Base-by-base conservation (phyloP, 2,888 invertebrate genomes). In the Philereme transversata region DNA sequence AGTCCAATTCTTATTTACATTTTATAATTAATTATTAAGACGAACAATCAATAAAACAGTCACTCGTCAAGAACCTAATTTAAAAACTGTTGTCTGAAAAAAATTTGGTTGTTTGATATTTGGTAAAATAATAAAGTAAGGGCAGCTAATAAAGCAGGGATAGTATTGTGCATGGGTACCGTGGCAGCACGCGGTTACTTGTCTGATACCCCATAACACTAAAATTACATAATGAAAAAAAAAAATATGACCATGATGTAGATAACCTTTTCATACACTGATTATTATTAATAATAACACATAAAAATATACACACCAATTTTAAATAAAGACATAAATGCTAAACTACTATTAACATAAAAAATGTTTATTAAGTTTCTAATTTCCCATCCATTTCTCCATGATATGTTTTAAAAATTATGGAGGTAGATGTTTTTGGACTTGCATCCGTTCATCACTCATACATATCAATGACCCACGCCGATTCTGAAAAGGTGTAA, bases 1-100 rank as follows among this genome's bases (percentile, higher is more conserved):
- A n/a, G 63, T 70, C 71, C 66, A 70, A 61, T 55, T 55, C 41
- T 58, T 70, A 68, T 60, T 60, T 50, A 63, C 67, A 69, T 53
- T 62, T 60, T 49, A 43, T 36, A 57, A 47, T 51, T 50, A 45
- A 53, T 47, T 33, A 57, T 5, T 9, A 10, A 38, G 10, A 10
- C 43, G 54, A 53, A 49, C 33, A 22, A 49, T 53, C 53, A 36
- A 46, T 9, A 47, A 47, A 47, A 3, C 11, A 0, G 7, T 11
- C 9, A 4, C 7, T 46, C 5, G 10, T 5, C 33, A 5, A 34
- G 22, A 7, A 47, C 7, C 34, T 5, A 47, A 34, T 6, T 22
- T 22, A 22, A 22, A 22, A 47, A 11, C 5, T 22, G 22, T 35
- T 49, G 8, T 49, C 44, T 40, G 45, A 35, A 51, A 45, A 51